Evolutionary conservation across 2,888 invertebrate genomes (phyloP), one percentile per base, ranked within the genome.

Genomic region (Athalia rosae): DNA sequence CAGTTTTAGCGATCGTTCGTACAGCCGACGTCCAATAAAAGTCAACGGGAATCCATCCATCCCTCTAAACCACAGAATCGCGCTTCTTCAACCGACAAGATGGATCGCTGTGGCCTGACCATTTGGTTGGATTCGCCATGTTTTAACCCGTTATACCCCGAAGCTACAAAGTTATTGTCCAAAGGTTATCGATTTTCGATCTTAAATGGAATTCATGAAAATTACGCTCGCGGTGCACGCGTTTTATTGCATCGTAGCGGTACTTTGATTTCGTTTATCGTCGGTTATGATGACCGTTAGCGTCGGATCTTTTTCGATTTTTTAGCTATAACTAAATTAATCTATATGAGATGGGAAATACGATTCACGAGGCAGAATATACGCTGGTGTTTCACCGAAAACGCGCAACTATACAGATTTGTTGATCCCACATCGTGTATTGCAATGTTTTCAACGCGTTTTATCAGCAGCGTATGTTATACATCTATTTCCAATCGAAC

Each of bases 11-110:
- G 69, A 43, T 69, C 45, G 56, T n/a, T 69, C 45, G 58, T n/a
- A n/a, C 67, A 45, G 58, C 71, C 15, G 45, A 58, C 45, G 71
- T 71, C 71, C 71, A 71, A 71, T 71, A 71, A 71, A 69, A 71
- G 58, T 71, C 56, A 45, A 58, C 56, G 43, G 43, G 13, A 43
- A 71, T 58, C 71, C 43, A 71, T 71, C 71, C 45, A 56, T 58
- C 71, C 43, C 9, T 71, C 15, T 71, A 7, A 71, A 9, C 41
- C n/a, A 71, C 71, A 43, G 56, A 50, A 11, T 50, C 9, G 56
- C 47, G 50, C 71, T 58, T 58, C 13, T 58, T 58, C 9, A n/a
- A 58, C 71, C 71, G 56, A 41, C 56, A 45, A 71, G 45, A 71
- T 6, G 11, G 5, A 58, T 58, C 13, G 56, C 71, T 15, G 3